Evolutionary conservation across 1,140 invertebrate genomes (phyloP), one percentile per base, ranked within the genome.

Genomic region (Galendromus occidentalis): DNA sequence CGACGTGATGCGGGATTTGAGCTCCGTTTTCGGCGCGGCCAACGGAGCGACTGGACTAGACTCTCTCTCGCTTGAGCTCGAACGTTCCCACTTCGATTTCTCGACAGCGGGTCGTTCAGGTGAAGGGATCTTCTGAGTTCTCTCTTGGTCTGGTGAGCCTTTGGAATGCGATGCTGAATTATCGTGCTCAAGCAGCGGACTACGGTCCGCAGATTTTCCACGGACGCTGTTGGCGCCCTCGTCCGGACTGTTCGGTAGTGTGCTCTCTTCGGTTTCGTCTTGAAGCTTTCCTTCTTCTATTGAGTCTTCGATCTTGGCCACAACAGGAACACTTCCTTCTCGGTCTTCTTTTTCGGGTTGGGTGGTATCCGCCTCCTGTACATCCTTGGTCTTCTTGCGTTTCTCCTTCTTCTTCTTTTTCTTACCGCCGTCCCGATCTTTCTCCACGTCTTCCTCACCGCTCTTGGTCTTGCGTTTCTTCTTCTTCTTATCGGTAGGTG

Each of bases 351-450:
- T 59, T 9, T 59, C 51, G 33, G 51, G 51, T 25, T 59, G 51
- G 12, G 51, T 59, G 12, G 51, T 59, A 25, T 59, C 51, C 51
- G 51, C 51, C 51, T 59, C 51, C 22, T 59, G 51, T 14, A 59
- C 51, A 25, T 59, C 51, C 22, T 59, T 59, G 51, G 17, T 59
- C 14, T 59, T 59, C 51, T 59, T 59, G 25, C 51, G 51, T 25
- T 59, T 59, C 51, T 59, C 33, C 22, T 59, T 59, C 51, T 59
- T 59, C 25, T 59, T 59, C 51, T 59, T 59, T 22, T 59, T 59
- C 14, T 59, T 59, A 20, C 51, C 51, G 22, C 33, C 25, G 14
- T 33, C 33, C 1, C 51, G 14, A 18, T 59, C 51, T 6, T 33
- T 59, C 14, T 33, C 25, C 2, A 17, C 20, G 22, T 59, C 51